Evolutionary conservation across 2,113 vertebrate species (phyloP).

Genomic region (Neolamprologus brichardi): DNA sequence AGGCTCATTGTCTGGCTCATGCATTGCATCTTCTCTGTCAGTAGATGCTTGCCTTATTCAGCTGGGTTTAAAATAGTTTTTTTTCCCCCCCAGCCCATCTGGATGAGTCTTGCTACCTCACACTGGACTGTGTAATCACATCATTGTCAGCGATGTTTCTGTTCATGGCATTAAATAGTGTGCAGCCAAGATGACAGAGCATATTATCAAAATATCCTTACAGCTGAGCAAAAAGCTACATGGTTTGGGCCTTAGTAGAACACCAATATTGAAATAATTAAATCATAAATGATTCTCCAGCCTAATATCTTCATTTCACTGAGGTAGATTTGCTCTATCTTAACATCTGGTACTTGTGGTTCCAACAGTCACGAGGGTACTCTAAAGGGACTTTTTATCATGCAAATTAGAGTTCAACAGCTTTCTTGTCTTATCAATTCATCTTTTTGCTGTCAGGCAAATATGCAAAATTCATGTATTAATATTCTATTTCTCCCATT

Average conservation of each 20-base stretch:
- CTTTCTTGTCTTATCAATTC: slow-evolving; percentile 46
- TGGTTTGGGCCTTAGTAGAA: not conserved
- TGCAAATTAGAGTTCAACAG: slow-evolving; percentile 44
- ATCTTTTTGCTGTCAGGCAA: slow-evolving; percentile 57
- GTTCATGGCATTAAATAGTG: slow-evolving; percentile 6
- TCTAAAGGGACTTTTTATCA: slow-evolving; percentile 50
- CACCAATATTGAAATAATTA: slow-evolving; percentile 10
- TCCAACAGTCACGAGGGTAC: slow-evolving; percentile 27
- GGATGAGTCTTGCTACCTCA: slow-evolving; percentile 7
- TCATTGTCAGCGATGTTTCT: slow-evolving; percentile 23
- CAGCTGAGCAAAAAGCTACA: not conserved
- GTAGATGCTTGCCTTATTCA: slow-evolving; percentile 13
- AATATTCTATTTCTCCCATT: slow-evolving; percentile 43
- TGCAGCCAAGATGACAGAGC: slow-evolving; percentile 14
- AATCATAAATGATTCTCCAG: not conserved
- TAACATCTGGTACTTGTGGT: slow-evolving; percentile 17
- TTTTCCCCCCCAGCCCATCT: not conserved
- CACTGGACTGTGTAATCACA: slow-evolving; percentile 28
- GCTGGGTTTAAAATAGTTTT: not conserved
- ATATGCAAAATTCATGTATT: slow-evolving; percentile 51
- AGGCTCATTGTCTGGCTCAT: not conserved
- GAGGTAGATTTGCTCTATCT: slow-evolving; percentile 24
- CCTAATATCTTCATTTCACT: slow-evolving; percentile 22
- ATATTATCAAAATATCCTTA: slow-evolving; percentile 27
- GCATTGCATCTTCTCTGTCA: slow-evolving; percentile 16